A percentile compares a stretch with the other conserved stretches of the same genome.
Conservation (phyloP, 1,140 invertebrate species). For the Lepeophtheirus salmonis region DNA sequence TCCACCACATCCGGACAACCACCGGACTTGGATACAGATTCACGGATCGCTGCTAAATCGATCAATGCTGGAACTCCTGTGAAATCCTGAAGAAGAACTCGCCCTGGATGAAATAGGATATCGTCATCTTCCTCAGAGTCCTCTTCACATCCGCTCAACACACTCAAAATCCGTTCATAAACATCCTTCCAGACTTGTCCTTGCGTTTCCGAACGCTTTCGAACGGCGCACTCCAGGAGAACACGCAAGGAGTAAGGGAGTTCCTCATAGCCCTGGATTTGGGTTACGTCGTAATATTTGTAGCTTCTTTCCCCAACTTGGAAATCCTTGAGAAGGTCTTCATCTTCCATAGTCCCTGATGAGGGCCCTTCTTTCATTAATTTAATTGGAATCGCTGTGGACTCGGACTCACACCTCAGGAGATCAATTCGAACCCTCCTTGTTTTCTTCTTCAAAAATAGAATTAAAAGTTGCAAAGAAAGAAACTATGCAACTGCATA, state of each 20-base stretch:
- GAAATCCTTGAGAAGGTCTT: neutral
- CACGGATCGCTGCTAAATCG: constrained; percentile 92
- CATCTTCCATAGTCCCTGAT: too few relatives aligned
- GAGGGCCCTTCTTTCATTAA: too few relatives aligned
- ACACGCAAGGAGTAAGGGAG: neutral
- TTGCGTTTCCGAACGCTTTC: neutral
- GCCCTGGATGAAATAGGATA: constrained; percentile 11
- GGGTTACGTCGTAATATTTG: neutral
- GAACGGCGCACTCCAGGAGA: neutral
- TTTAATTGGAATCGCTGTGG: too few relatives aligned
- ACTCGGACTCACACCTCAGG: too few relatives aligned
- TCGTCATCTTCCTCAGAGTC: neutral
- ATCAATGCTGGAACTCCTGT: constrained; percentile 81
- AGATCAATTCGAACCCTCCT: too few relatives aligned
- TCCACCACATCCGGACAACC: constrained; percentile 73
- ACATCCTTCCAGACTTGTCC: neutral
- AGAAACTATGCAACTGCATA: too few relatives aligned
- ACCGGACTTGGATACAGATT: constrained; percentile 63
- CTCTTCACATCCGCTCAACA: neutral
- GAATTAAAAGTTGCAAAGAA: too few relatives aligned
- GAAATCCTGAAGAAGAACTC: constrained; percentile 42
- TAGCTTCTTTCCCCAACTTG: neutral
- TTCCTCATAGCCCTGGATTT: neutral
- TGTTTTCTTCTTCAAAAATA: too few relatives aligned
- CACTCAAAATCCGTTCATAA: neutral